phyloP scores from a whole-genome alignment of 2,797 vertebrate species.

The Margarornis squamiger region DNA sequence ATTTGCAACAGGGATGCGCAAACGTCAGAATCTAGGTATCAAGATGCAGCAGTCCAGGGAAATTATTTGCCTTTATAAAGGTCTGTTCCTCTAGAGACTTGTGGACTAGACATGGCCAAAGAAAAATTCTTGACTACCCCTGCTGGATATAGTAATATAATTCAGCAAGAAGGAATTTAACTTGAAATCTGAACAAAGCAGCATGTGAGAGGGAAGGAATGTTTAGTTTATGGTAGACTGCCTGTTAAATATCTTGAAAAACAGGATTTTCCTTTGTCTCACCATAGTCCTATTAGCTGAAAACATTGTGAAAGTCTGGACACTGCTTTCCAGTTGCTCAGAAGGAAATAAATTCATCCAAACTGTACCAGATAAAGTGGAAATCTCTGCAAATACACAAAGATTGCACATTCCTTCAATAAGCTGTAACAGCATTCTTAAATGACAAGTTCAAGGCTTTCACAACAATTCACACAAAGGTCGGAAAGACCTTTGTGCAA shows the following conservation, averaged over 20 bases:
- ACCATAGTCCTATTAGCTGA: background rate
- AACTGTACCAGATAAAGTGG: background rate
- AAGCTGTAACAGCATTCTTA: background rate
- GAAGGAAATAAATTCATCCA: background rate
- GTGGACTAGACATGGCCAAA: background rate
- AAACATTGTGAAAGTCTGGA: background rate
- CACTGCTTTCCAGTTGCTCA: background rate
- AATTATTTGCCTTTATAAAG: background rate
- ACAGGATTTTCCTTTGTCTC: background rate
- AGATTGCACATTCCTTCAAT: background rate
- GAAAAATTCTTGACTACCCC: background rate
- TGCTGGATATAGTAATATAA: background rate
- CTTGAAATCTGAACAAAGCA: background rate
- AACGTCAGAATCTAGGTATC: background rate
- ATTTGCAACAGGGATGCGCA: background rate
- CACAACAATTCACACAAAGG: background rate
- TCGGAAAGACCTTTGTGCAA: background rate
- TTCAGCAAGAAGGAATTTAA: constrained; percentile 20
- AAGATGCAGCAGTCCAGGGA: background rate
- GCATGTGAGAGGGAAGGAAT: background rate
- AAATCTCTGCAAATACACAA: background rate
- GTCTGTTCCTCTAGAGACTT: background rate
- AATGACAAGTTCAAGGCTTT: background rate
- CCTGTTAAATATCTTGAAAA: background rate
- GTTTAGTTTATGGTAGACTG: background rate